Conservation (phyloP, 2,888 invertebrate species). For the Orchestes rusci region DNA sequence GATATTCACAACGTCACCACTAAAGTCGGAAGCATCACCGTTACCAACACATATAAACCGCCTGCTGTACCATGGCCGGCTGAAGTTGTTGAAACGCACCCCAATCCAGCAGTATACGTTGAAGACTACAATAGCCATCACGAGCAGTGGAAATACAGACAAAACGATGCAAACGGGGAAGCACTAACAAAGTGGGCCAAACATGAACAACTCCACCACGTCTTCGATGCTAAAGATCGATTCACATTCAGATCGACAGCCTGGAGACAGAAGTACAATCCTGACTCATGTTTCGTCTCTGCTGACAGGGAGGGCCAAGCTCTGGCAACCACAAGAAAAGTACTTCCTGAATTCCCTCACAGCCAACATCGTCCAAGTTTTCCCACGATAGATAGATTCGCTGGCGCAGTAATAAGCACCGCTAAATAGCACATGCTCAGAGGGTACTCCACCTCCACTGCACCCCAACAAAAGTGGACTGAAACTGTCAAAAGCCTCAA, state of each 20-base stretch:
- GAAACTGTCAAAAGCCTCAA: constrained; percentile 10
- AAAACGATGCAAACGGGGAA: constrained; percentile 18
- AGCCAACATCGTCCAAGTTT: constrained; percentile 3
- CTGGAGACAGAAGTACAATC: constrained; percentile 6
- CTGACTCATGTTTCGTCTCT: constrained; percentile 1
- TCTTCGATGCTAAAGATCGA: constrained; percentile 24
- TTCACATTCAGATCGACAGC: constrained; percentile 22
- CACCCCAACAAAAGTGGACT: constrained; percentile 12
- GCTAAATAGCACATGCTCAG: constrained; percentile 1
- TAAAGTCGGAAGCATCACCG: constrained; percentile 1
- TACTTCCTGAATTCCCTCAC: background rate
- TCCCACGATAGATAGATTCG: background rate
- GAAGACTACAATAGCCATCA: constrained; percentile 26
- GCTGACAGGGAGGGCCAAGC: background rate
- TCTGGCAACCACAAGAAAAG: background rate
- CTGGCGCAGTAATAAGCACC: background rate
- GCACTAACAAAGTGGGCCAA: constrained; percentile 21
- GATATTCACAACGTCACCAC: constrained; percentile 16
- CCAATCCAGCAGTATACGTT: constrained; percentile 21
- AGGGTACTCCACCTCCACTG: background rate
- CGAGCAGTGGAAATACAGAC: constrained; percentile 22
- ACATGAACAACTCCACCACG: constrained; percentile 15
- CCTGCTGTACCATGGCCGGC: constrained; percentile 20
- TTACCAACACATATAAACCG: constrained; percentile 22
- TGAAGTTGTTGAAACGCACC: constrained; percentile 15